phyloP scores from a whole-genome alignment of 1,140 invertebrate species.

The Penaeus vannamei region DNA sequence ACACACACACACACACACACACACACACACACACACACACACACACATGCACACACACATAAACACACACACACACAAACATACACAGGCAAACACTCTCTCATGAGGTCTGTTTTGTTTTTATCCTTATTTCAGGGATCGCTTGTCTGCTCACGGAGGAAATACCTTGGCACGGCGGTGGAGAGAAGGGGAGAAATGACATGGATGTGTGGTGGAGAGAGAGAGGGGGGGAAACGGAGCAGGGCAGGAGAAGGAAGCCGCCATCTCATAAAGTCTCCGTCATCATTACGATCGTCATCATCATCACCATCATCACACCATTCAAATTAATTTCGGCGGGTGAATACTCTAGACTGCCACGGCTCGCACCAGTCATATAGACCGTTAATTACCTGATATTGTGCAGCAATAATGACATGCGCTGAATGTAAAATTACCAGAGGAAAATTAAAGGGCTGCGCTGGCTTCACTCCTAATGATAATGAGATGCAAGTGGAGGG shows the following conservation, averaged over 20 bases:
- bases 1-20: no score
- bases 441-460: slow-evolving; percentile 62
- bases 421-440: slow-evolving; percentile 63
- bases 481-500: slow-evolving; percentile 57
- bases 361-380: slow-evolving; percentile 46
- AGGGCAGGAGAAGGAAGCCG: background rate
- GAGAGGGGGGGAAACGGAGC: background rate
- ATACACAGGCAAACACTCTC: no score
- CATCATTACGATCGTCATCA: slow-evolving; percentile 51
- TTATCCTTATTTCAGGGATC: no score
- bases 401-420: slow-evolving; percentile 57
- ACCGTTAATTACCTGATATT: slow-evolving; percentile 64
- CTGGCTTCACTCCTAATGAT: slow-evolving; percentile 60
- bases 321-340: slow-evolving; percentile 60
- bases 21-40: no score
- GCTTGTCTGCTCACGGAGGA: no score
- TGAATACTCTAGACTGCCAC: slow-evolving; percentile 17
- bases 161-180: background rate
- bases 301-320: slow-evolving; percentile 52
- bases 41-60: no score
- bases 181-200: background rate
- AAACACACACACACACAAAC: no score
- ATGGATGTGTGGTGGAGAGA: background rate
- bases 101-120: no score
- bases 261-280: background rate